A percentile compares a stretch with the other conserved stretches of the same genome.
These are phyloP conservation scores for Crypturellus tataupa DNA, from an alignment of 2,797 vertebrate genomes.

Conservation along the genomic window DNA sequence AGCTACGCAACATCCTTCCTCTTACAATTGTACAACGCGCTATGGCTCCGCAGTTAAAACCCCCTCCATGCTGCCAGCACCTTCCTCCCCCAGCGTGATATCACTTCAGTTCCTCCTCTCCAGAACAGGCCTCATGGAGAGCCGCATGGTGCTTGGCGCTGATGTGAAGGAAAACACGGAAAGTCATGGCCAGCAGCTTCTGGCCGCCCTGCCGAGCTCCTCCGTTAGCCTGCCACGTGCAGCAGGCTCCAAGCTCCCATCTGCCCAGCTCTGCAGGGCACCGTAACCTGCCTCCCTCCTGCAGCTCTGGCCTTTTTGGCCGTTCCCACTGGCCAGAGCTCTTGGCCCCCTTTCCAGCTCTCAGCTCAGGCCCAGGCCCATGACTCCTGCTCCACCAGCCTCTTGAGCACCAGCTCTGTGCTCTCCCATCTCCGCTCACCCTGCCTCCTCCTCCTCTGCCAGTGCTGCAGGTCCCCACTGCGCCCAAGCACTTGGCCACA, in stretches of 20 bases:
- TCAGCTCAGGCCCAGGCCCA: not conserved
- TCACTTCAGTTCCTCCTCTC: not conserved
- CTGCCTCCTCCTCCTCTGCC: not conserved
- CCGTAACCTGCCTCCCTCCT: fast-evolving
- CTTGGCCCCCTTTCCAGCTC: not conserved
- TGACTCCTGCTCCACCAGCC: not conserved
- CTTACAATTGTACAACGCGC: not conserved
- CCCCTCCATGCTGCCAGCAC: not conserved
- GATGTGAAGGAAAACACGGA: not conserved
- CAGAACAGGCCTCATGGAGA: not conserved
- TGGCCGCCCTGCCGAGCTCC: not conserved
- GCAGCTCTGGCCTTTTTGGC: not conserved
- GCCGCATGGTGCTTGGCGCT: not conserved
- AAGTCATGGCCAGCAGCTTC: not conserved
- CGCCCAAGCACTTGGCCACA: not conserved
- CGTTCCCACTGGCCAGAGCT: not conserved
- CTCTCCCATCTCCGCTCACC: not conserved
- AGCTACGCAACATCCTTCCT: not conserved
- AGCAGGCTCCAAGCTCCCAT: not conserved
- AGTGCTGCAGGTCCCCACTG: not conserved
- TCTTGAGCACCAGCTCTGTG: not conserved
- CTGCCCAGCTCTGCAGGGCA: not conserved
- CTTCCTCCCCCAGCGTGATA: not conserved
- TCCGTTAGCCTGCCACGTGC: not conserved
- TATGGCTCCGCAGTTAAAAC: not conserved